A percentile compares a stretch with the other conserved stretches of the same genome.
These are phyloP conservation scores for Watsonalla cultraria DNA, from an alignment of 2,888 invertebrate species.

Conservation along the genomic window DNA sequence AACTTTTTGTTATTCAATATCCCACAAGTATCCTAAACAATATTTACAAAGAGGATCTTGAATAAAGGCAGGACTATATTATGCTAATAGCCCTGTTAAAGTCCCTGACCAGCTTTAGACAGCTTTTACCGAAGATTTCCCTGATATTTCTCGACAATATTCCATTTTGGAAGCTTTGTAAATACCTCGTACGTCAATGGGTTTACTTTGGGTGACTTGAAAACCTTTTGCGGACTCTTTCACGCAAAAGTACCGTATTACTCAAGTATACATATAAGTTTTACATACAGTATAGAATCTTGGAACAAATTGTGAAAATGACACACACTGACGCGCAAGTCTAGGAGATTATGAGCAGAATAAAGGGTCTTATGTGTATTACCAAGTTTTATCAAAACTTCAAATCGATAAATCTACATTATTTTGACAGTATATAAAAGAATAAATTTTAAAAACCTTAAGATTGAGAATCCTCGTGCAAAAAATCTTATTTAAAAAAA, in stretches of 20 bases:
- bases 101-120: background rate
- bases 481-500: too few species aligned
- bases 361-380: too few species aligned
- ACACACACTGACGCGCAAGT: too few species aligned
- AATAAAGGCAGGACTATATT: background rate
- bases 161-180: background rate
- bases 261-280: background rate
- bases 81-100: background rate
- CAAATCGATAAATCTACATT: too few species aligned
- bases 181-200: conserved; percentile 8
- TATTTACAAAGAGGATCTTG: background rate
- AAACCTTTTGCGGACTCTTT: conserved; percentile 1
- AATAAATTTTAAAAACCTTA: too few species aligned
- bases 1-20: background rate
- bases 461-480: too few species aligned
- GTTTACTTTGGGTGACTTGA: conserved; percentile 4
- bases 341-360: too few species aligned
- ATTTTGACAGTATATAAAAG: too few species aligned
- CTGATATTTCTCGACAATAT: background rate
- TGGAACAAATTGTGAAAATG: too few species aligned
- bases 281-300: too few species aligned
- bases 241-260: conserved; percentile 1
- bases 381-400: too few species aligned
- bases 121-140: background rate
- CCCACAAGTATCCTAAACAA: background rate